These are phyloP conservation scores for human DNA, from an alignment of 2,113 vertebrate species.

Conservation along the genomic window DNA sequence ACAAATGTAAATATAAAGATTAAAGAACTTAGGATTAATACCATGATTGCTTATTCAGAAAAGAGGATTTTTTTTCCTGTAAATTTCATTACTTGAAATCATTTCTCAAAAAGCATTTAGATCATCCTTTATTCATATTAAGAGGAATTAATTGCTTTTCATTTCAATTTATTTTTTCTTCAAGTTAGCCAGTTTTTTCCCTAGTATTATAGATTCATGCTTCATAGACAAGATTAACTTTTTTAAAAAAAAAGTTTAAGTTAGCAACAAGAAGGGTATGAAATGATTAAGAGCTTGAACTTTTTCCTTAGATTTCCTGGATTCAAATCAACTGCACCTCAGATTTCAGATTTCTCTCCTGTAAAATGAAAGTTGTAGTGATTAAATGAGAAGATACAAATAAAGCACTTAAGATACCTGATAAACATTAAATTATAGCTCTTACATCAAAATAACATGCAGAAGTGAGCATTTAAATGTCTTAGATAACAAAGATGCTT, in stretches of 20 bases:
- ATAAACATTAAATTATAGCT: not conserved
- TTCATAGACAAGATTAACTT: not conserved
- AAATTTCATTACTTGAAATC: not conserved
- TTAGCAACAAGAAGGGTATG: not conserved
- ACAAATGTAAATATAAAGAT: not conserved
- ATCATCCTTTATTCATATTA: not conserved
- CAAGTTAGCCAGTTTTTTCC: not conserved
- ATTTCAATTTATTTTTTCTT: conserved; percentile 53
- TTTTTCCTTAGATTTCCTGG: not conserved
- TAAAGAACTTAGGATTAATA: not conserved
- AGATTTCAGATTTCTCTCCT: not conserved
- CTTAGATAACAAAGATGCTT: not conserved
- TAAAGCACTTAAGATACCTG: not conserved
- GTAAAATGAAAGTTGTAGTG: not conserved
- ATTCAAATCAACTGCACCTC: not conserved
- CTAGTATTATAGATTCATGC: not conserved
- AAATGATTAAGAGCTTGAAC: not conserved
- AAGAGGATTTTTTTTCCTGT: not conserved
- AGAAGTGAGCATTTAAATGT: not conserved
- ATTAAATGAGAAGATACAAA: not conserved
- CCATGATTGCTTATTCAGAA: not conserved
- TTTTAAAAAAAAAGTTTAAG: not conserved
- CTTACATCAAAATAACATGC: not conserved
- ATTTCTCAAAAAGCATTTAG: not conserved
- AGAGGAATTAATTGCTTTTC: conserved; percentile 39